Percentiles rank a stretch among this genome's conserved stretches.
phyloP scores from a whole-genome alignment of 2,888 invertebrate species.

The Dioctria linearis region DNA sequence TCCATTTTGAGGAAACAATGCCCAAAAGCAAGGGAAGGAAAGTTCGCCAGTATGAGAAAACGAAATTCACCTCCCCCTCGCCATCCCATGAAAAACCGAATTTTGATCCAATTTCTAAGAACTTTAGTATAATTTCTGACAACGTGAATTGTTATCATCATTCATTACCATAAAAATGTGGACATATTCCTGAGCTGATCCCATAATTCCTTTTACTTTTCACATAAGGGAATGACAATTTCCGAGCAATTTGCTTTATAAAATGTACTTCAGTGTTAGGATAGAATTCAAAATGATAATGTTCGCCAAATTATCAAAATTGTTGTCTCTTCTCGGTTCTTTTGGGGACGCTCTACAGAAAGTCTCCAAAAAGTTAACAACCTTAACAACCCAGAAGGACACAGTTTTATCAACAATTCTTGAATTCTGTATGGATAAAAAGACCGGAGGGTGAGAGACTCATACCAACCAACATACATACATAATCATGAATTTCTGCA shows the following conservation, averaged over 20 bases:
- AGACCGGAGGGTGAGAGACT: neutral
- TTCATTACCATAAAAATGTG: constrained; percentile 39
- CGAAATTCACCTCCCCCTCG: too few species aligned
- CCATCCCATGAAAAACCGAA: too few species aligned
- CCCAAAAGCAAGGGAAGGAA: too few species aligned
- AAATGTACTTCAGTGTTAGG: neutral
- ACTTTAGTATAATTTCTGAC: too few species aligned
- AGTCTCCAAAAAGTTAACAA: neutral
- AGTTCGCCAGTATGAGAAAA: too few species aligned
- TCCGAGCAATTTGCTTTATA: constrained; percentile 16
- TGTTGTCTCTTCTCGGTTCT: constrained; percentile 11
- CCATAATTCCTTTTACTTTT: neutral
- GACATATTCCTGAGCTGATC: constrained; percentile 18
- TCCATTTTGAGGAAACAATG: too few species aligned
- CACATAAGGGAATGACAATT: constrained; percentile 1
- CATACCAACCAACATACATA: neutral
- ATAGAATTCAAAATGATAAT: constrained; percentile 39
- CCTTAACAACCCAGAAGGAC: neutral
- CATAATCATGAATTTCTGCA: constrained; percentile 30
- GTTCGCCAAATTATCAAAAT: constrained; percentile 31
- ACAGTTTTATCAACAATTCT: constrained; percentile 4
- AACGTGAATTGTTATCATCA: neutral
- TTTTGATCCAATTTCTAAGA: too few species aligned
- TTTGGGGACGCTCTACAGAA: neutral
- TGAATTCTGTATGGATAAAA: neutral